Base-by-base conservation (phyloP, 2,888 invertebrate species). In the Pelosia muscerda region DNA sequence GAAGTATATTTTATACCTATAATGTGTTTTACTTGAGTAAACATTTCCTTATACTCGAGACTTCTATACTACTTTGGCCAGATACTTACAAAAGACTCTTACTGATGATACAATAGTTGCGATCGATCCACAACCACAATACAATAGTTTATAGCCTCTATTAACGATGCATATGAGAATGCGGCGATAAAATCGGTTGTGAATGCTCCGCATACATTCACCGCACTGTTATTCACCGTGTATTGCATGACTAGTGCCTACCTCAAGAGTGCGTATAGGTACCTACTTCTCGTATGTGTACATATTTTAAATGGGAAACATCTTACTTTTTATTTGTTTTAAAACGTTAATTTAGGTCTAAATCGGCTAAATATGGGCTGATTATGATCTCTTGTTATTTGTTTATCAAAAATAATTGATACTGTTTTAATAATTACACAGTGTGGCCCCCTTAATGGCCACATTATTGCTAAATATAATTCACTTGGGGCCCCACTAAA, bases 111-210 rank as follows among this genome's bases (percentile, higher is more conserved):
- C 6, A 55, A 3, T n/a, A 26, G 4, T 34, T 59, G 22, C 34
- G 31, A 22, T 58, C 22, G 22, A 34, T n/a, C 11, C 26, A n/a
- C 26, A 61, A 19, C 22, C 28, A 53, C 53, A 31, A 49, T 53
- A 62, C 22, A 31, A 62, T 31, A 26, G 26, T 53, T 62, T 19
- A 31, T 31, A 8, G 13, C 23, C 22, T 23, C 15, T 23, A 54
- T 31, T 31, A 53, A 19, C 54, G 8, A 49, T 13, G 2, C 49
- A 28, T 10, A 15, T 5, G 22, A 22, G 62, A 54, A 62, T 62
- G 62, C 31, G 22, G 31, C 31, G 62, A 54, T 62, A 31, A 62
- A 53, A 62, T 31, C 22, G 15, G n/a, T 62, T 54, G 28, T 31
- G 23, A 28, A 15, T 62, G 31, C 28, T n/a, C 31, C 28, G 26